Percentiles rank a stretch among this genome's conserved stretches.
Conservation (phyloP, 2,113 vertebrate species). For the Phocoena sinus region DNA sequence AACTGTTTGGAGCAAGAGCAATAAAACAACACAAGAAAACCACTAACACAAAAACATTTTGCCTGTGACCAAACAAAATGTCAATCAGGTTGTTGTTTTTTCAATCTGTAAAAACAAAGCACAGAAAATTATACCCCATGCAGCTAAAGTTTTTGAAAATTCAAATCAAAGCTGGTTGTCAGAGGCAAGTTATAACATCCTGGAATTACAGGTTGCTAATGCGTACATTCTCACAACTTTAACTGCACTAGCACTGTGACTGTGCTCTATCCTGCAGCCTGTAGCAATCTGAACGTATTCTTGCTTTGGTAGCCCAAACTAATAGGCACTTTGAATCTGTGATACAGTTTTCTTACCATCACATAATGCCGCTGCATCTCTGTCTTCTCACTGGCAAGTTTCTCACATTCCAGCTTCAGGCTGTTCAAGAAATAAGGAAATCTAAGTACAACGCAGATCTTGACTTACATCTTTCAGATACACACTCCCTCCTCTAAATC, state of each 20-base stretch:
- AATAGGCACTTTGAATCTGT: slow-evolving; percentile 73
- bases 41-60: slow-evolving; percentile 60
- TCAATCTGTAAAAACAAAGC: slow-evolving; percentile 59
- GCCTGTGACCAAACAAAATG: slow-evolving; percentile 52
- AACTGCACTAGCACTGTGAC: neutral
- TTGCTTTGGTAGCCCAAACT: slow-evolving; percentile 53
- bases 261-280: slow-evolving; percentile 33
- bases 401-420: slow-evolving; percentile 97
- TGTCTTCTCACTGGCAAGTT: slow-evolving; percentile 97
- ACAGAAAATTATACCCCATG: slow-evolving; percentile 55
- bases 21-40: slow-evolving; percentile 69
- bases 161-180: slow-evolving; percentile 50
- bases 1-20: slow-evolving; percentile 37
- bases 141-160: slow-evolving; percentile 49
- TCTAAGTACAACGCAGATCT: slow-evolving; percentile 52
- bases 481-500: slow-evolving; percentile 11
- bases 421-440: slow-evolving; percentile 80
- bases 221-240: slow-evolving; percentile 57
- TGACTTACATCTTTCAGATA: slow-evolving; percentile 25
- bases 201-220: slow-evolving; percentile 68
- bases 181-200: slow-evolving; percentile 59
- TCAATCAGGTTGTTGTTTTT: neutral
- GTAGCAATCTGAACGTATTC: slow-evolving; percentile 49
- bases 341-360: slow-evolving; percentile 89
- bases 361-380: slow-evolving; percentile 99